Evolutionary conservation across 92 coral and sea anemone genomes (phyloP), one percentile per base, ranked within the genome.

Genomic region (Anthopleura xanthogrammica): DNA sequence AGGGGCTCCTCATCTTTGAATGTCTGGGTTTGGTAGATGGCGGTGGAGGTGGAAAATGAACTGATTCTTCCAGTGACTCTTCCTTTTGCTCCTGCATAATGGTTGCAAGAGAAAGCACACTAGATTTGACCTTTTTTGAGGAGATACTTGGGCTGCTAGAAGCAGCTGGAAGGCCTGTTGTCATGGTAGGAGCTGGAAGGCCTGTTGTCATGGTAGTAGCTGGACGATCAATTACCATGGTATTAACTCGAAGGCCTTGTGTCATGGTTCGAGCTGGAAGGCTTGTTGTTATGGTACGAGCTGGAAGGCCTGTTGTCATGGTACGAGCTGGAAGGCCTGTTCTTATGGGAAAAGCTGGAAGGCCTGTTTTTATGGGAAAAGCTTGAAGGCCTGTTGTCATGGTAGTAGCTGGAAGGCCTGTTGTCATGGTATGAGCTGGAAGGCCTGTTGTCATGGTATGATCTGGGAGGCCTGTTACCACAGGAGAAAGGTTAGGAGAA

Each of bases 51-150:
- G 74, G 41, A 13, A 68, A 36, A 68, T 68, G 1, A 5, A 54
- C 16, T 23, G 74, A 9, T 23, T 68, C 8, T 36, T 68, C 36
- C 41, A 23, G 29, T 42, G 23, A 54, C 17, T 75, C 82, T 41
- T 82, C 60, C 81, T 54, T 14, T 54, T 82, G 66, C 81, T 86
- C 86, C 5, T 82, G 75, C 86, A 86, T 82, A 65, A 86, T 86
- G 24, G 77, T 43, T 19, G 1, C 14, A 52, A 86, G 19, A 1
- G 86, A 54, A 42, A 60, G 77, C 43, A 68, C 65, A 7, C n/a
- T 14, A 42, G 71, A 29, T 39, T 55, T 52, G 9, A 60, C 56
- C 12, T 70, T 50, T 80, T 22, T 12, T 39, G 16, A 41, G 14
- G 86, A 64, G 62, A 42, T n/a, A n/a, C n/a, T n/a, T n/a, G n/a